Evolutionary conservation across 64 coral and sea anemone species (phyloP).

Genomic region (Stylophora pistillata): DNA sequence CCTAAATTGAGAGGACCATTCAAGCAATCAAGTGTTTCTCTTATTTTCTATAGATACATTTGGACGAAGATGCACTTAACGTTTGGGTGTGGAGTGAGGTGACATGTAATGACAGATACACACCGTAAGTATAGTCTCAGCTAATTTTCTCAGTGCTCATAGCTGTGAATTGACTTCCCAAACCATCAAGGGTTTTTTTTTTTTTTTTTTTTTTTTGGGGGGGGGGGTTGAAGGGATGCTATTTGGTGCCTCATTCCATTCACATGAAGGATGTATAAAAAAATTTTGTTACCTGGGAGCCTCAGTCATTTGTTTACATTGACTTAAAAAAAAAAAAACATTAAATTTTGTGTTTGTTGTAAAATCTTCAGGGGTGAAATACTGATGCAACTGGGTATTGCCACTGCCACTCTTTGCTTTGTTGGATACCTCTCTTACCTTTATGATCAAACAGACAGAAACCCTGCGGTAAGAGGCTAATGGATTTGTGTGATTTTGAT

Average conservation of each 20-base stretch:
- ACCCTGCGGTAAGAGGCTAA: conserved; percentile 70
- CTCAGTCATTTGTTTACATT: neutral
- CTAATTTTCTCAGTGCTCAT: no score
- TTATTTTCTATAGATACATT: conserved; percentile 59
- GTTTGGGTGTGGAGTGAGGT: conserved; percentile 83
- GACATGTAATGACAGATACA: conserved; percentile 87
- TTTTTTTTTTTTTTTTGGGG: no score
- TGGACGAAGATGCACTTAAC: conserved; percentile 89
- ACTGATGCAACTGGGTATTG: conserved; percentile 56
- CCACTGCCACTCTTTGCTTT: conserved; percentile 68
- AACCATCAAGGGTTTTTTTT: no score
- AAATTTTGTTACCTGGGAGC: no score
- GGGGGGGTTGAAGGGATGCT: no score
- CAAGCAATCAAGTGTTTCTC: neutral
- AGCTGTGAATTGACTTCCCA: no score
- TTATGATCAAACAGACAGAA: conserved; percentile 76
- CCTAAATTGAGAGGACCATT: no score
- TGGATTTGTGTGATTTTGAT: neutral
- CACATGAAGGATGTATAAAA: no score
- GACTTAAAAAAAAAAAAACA: neutral
- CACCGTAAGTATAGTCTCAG: conserved; percentile 51
- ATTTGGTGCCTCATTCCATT: no score
- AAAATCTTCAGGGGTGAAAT: conserved; percentile 66
- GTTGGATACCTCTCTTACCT: conserved; percentile 75
- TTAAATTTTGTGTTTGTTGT: neutral